Evolutionary conservation across 2,888 invertebrate species (phyloP), one percentile per base, ranked within the genome.

Genomic region (Eilema caniola): DNA sequence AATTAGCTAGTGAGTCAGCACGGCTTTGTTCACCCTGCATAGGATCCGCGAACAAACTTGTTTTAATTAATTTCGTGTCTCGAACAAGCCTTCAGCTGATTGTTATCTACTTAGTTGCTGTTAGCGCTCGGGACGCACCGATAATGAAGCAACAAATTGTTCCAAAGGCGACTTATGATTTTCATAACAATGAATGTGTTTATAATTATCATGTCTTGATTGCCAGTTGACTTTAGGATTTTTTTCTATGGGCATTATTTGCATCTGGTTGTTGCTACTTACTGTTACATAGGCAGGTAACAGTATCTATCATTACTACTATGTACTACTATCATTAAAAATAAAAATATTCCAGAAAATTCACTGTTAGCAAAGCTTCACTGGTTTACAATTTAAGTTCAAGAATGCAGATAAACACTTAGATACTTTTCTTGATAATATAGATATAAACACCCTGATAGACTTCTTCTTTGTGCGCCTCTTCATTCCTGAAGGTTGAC

Each of bases 21-120:
- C 82, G 86, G 93, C 95, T 94, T 95, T 95, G 94, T 95, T 92
- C 92, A 86, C 90, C 92, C 91, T 93, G 94, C 93, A 95, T 93
- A 93, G 93, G 93, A 94, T 94, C 93, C 93, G 94, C 93, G 93
- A 95, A 93, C 95, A 94, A 95, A 95, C 95, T 95, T 95, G 95
- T 95, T 95, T 95, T 95, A 95, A 95, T 95, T 95, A 95, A 95
- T 95, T 95, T 95, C 94, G 93, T 95, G 95, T 95, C 95, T 94
- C 92, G 92, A 93, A 94, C 95, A 95, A 94, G 94, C 93, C 93
- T 92, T 91, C 90, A 91, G 90, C 90, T 91, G 95, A 95, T 95
- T 93, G 95, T 95, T 94, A 95, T 95, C 95, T 94, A 90, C 95
- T 95, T 93, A 94, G 94, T 93, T 93, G 92, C 93, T 93, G 93